These are phyloP conservation scores for Vireo griseus DNA, from an alignment of 2,797 vertebrate genomes.

Conservation along the genomic window DNA sequence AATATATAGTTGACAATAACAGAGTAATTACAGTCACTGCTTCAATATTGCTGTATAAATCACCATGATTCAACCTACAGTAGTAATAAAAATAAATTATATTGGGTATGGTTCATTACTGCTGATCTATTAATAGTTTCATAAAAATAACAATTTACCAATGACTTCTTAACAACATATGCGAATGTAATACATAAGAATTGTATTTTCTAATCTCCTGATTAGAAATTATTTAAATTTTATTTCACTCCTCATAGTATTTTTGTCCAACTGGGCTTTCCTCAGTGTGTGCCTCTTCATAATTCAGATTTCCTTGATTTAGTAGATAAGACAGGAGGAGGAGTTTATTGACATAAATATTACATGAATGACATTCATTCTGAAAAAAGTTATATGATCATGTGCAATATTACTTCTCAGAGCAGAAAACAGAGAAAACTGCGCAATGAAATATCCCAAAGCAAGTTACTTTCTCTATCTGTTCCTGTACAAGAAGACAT, in stretches of 20 bases:
- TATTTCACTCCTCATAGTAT: neutral
- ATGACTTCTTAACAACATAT: constrained; percentile 33
- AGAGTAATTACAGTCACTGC: constrained; percentile 71
- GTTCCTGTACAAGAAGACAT: neutral
- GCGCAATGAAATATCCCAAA: neutral
- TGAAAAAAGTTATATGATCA: neutral
- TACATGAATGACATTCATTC: neutral
- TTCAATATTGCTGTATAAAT: constrained; percentile 74
- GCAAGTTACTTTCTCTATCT: neutral
- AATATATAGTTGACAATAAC: constrained; percentile 69
- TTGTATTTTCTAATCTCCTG: constrained; percentile 34
- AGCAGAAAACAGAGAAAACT: neutral
- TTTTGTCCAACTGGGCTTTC: neutral
- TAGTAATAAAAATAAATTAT: constrained; percentile 78
- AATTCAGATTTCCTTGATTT: neutral
- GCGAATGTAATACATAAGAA: constrained; percentile 37
- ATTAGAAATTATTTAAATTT: constrained; percentile 24
- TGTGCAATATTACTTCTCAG: neutral
- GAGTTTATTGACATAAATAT: neutral
- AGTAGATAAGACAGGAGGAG: neutral
- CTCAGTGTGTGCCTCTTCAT: neutral
- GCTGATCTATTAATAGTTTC: constrained; percentile 71
- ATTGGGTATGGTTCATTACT: constrained; percentile 73
- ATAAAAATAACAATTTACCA: constrained; percentile 73
- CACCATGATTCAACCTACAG: constrained; percentile 71